Conservation (phyloP, 2,113 vertebrate genomes). For the Tympanuchus pallidicinctus region DNA sequence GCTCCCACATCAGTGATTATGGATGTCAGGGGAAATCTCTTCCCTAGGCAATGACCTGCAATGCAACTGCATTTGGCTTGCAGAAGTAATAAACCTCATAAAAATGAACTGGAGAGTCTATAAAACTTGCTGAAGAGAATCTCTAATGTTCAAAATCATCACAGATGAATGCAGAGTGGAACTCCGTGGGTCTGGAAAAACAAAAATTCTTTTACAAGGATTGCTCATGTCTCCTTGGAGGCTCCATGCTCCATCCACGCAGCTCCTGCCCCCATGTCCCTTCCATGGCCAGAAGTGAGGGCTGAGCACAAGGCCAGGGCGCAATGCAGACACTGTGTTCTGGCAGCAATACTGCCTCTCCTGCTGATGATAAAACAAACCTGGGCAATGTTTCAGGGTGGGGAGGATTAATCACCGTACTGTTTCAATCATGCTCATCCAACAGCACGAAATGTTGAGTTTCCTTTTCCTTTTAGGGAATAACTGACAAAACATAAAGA, state of each 20-base stretch:
- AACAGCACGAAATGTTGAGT: background rate
- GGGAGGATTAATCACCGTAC: background rate
- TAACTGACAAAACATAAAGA: background rate
- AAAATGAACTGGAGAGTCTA: fast-evolving
- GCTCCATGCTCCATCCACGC: fast-evolving
- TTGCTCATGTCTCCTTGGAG: fast-evolving
- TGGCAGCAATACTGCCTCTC: background rate
- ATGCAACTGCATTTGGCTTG: background rate
- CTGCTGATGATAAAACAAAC: background rate
- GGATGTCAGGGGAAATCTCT: background rate
- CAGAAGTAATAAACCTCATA: background rate
- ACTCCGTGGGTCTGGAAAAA: background rate
- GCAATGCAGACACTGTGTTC: fast-evolving
- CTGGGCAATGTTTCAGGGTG: background rate
- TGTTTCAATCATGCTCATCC: fast-evolving
- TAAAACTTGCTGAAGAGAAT: background rate
- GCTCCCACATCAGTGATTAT: background rate
- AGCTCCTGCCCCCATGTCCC: fast-evolving
- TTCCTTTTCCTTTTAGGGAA: background rate
- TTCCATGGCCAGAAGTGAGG: fast-evolving
- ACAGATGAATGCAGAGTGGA: background rate
- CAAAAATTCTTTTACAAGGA: background rate
- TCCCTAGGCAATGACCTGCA: background rate
- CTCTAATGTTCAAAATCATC: background rate
- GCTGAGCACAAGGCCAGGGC: fast-evolving